A percentile compares a stretch with the other conserved stretches of the same genome.
These are phyloP conservation scores for Saccopteryx bilineata DNA, from an alignment of 2,113 vertebrate species.

Conservation along the genomic window DNA sequence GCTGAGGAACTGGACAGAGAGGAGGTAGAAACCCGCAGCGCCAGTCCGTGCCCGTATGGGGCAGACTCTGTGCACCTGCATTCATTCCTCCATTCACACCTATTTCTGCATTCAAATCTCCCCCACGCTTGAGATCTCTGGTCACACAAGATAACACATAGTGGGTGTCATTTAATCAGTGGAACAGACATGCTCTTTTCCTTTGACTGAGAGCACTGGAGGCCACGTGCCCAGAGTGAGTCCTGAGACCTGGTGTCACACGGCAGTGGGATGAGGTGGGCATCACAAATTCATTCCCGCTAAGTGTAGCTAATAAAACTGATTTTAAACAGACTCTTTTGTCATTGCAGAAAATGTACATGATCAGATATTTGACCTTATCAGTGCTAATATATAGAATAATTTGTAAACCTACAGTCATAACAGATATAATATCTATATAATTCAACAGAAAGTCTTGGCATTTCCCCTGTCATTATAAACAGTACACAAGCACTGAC, in stretches of 20 bases:
- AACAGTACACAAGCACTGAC: neutral
- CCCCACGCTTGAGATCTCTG: neutral
- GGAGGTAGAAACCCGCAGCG: neutral
- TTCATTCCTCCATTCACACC: neutral
- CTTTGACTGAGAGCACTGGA: neutral
- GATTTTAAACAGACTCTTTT: neutral
- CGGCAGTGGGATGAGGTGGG: neutral
- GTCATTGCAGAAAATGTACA: neutral
- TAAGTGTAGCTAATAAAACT: neutral
- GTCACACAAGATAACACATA: neutral
- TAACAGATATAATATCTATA: too few species aligned
- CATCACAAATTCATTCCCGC: neutral
- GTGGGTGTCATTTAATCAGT: neutral
- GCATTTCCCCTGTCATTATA: neutral
- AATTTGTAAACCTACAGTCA: neutral
- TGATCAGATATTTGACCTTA: neutral
- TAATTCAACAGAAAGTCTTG: neutral
- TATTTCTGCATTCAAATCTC: neutral
- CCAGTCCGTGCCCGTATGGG: neutral
- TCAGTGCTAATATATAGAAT: neutral
- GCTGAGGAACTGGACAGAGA: neutral
- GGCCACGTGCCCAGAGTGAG: neutral
- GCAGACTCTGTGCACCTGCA: neutral
- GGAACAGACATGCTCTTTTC: neutral
- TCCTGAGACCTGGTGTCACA: neutral